Percentiles rank a stretch among this genome's conserved stretches.
Conservation (phyloP, 2,797 vertebrate species). For the Megaceryle alcyon region DNA sequence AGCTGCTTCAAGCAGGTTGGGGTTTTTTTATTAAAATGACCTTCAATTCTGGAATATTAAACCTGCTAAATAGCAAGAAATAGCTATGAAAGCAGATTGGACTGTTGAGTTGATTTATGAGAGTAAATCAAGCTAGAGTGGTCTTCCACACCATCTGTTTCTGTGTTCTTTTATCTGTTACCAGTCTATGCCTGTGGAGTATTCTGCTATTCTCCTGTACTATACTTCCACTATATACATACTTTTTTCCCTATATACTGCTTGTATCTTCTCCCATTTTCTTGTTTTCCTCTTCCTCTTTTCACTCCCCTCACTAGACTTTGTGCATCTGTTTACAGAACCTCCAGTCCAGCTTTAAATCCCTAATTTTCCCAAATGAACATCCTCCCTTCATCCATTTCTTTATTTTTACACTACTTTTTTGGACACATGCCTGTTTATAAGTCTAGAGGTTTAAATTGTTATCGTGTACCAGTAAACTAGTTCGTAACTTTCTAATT, state of each 20-base stretch:
- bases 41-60: neutral
- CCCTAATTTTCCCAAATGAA: neutral
- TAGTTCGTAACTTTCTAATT: neutral
- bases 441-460: neutral
- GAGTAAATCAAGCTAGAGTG: neutral
- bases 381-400: neutral
- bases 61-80: neutral
- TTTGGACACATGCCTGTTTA: neutral
- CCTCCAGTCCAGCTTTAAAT: neutral
- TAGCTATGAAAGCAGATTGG: neutral
- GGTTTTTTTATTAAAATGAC: neutral
- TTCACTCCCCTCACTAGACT: neutral
- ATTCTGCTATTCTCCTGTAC: neutral
- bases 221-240: neutral
- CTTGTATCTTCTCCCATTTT: neutral
- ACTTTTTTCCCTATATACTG: neutral
- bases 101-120: neutral
- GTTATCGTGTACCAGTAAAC: neutral
- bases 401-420: neutral
- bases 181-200: neutral
- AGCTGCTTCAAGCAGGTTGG: neutral
- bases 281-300: neutral
- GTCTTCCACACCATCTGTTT: neutral
- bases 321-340: neutral
- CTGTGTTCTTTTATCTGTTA: neutral